Evolutionary conservation across 2,113 vertebrate species (phyloP).

Genomic region (Dinomys branickii): DNA sequence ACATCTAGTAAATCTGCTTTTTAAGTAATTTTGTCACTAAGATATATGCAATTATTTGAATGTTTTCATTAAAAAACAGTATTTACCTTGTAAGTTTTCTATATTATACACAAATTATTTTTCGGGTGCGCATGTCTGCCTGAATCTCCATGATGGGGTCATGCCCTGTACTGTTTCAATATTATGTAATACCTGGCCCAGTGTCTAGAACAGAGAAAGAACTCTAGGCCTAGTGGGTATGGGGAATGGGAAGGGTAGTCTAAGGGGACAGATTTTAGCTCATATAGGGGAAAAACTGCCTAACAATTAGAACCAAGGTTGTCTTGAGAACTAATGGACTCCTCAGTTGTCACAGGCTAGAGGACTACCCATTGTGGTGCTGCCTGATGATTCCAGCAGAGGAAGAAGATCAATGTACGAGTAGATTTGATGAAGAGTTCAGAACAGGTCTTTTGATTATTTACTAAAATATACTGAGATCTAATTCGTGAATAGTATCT

Average conservation of each 20-base stretch:
- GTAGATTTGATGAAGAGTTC: background rate
- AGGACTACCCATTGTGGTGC: background rate
- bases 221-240: background rate
- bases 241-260: background rate
- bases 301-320: background rate
- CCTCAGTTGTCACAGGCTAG: background rate
- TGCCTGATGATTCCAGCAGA: background rate
- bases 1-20: background rate
- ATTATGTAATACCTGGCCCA: background rate
- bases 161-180: background rate
- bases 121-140: background rate
- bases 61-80: background rate
- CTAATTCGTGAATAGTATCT: background rate
- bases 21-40: background rate
- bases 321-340: background rate
- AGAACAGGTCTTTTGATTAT: background rate
- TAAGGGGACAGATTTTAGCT: background rate
- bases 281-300: background rate
- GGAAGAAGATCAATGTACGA: background rate
- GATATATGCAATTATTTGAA: background rate
- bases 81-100: background rate
- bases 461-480: background rate
- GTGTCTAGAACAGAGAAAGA: background rate
- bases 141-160: background rate
- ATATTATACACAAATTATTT: background rate